phyloP scores from a whole-genome alignment of 64 coral and sea anemone species.

The Dendronephthya gigantea region DNA sequence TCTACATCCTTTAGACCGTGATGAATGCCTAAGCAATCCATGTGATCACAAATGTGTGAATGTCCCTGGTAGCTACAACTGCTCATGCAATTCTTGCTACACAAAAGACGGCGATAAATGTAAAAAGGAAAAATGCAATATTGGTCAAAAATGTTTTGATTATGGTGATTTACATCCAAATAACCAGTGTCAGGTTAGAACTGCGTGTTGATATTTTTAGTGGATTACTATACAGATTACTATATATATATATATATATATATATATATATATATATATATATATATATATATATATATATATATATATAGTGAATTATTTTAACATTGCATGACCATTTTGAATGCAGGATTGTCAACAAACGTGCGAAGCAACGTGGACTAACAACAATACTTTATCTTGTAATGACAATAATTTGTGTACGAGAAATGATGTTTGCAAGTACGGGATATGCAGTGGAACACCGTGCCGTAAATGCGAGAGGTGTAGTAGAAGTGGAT shows the following conservation, averaged over 20 bases:
- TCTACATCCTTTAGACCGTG: conserved; percentile 35
- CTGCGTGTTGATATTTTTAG: background rate
- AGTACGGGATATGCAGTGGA: conserved; percentile 42
- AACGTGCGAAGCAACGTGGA: conserved; percentile 31
- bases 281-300: no score
- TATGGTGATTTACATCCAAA: conserved; percentile 50
- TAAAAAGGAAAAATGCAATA: conserved; percentile 50
- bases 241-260: no score
- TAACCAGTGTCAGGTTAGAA: conserved; percentile 55
- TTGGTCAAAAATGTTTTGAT: conserved; percentile 37
- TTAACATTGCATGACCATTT: background rate
- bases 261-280: no score
- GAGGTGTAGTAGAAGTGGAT: conserved; percentile 51
- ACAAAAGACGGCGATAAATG: conserved; percentile 51
- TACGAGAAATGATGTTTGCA: conserved; percentile 67
- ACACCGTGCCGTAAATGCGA: conserved; percentile 64
- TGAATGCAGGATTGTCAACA: conserved; percentile 26
- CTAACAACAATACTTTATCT: conserved; percentile 38
- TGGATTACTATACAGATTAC: no score
- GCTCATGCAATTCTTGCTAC: conserved; percentile 58
- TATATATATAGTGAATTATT: no score
- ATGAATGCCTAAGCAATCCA: conserved; percentile 42
- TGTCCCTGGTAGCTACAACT: conserved; percentile 53
- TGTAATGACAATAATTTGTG: conserved; percentile 60
- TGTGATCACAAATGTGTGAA: conserved; percentile 66